phyloP scores from a whole-genome alignment of 2,888 invertebrate species.

The Cantharis rufa region DNA sequence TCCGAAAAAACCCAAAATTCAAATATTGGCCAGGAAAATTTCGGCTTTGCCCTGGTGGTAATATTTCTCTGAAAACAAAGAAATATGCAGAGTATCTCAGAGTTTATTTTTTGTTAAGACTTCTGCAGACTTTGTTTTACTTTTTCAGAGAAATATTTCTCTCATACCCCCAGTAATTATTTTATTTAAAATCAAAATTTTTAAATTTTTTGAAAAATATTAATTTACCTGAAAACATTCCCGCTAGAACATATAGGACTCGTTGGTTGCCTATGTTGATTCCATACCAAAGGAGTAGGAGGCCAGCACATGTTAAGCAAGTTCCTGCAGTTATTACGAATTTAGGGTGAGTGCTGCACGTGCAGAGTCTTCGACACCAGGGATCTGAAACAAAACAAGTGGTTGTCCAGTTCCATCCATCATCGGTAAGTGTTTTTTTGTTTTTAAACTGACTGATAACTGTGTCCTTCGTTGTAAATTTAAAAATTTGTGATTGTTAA shows the following conservation, averaged over 20 bases:
- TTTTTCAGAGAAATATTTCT: no score
- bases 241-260: constrained; percentile 58
- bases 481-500: no score
- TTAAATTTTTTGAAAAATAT: no score
- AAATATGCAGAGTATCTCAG: no score
- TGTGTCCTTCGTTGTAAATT: neutral
- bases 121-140: no score
- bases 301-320: constrained; percentile 63
- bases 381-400: constrained; percentile 55
- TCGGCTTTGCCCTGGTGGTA: no score
- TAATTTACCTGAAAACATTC: constrained; percentile 59
- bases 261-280: constrained; percentile 28
- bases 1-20: no score
- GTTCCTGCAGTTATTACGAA: constrained; percentile 63
- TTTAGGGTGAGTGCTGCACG: constrained; percentile 63
- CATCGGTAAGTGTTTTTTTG: neutral
- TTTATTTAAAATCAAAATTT: no score
- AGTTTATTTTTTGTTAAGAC: no score
- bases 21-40: no score
- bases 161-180: no score
- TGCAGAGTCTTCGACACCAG: constrained; percentile 62
- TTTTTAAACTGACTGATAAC: neutral
- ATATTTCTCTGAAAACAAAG: no score
- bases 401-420: neutral
- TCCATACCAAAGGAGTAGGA: constrained; percentile 58